A percentile compares a stretch with the other conserved stretches of the same genome.
phyloP scores from a whole-genome alignment of 2,113 vertebrate species.

The Cryptotis parvus region DNA sequence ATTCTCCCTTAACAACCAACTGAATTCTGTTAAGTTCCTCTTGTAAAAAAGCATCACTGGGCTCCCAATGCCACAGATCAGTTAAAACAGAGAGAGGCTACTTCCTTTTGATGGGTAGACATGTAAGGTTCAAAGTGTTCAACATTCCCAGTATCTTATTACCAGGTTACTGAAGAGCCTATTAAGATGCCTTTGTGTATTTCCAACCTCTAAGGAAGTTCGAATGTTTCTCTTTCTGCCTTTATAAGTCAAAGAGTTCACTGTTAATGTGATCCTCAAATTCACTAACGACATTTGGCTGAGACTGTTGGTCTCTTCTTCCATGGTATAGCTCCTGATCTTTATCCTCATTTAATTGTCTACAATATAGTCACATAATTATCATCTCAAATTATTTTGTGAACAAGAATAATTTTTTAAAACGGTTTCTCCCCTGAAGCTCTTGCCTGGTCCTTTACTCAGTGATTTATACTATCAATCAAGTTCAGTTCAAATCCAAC shows the following conservation, averaged over 20 bases:
- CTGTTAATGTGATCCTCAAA: neutral
- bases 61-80: neutral
- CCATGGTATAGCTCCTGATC: neutral
- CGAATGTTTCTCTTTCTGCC: slow-evolving; percentile 6
- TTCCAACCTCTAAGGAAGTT: neutral
- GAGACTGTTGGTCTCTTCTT: slow-evolving; percentile 27
- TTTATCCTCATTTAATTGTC: slow-evolving; percentile 22
- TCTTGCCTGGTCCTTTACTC: slow-evolving; percentile 39
- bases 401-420: slow-evolving; percentile 57
- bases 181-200: neutral
- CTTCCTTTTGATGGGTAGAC: neutral
- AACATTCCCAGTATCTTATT: neutral
- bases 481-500: slow-evolving; percentile 43
- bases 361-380: slow-evolving; percentile 21
- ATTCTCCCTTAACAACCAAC: neutral
- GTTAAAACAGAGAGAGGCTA: neutral
- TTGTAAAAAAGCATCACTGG: slow-evolving; percentile 12
- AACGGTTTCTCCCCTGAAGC: neutral
- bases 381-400: slow-evolving; percentile 59
- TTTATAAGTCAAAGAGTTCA: slow-evolving; percentile 40
- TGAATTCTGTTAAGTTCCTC: neutral
- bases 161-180: neutral
- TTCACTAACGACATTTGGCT: slow-evolving; percentile 15
- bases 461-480: slow-evolving; percentile 56
- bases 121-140: neutral